Base-by-base conservation (phyloP, 53 echinoderm and acorn worm genomes). In the Actinopyga echinites region DNA sequence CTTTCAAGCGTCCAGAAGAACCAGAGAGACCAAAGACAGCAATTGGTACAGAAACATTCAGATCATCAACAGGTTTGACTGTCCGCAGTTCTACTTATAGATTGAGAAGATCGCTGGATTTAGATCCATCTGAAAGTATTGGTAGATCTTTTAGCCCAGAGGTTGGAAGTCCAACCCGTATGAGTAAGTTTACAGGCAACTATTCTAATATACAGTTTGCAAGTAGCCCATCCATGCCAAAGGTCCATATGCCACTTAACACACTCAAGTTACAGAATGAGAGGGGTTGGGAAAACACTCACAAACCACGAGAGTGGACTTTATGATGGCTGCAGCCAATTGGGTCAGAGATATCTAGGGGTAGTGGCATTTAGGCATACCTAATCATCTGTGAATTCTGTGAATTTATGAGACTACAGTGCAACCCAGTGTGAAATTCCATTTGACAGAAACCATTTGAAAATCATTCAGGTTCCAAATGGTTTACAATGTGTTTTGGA, bases 171-270 rank as follows among this genome's bases (percentile, higher is more conserved):
- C 75, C 84, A 1, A 91, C 94, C 11, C 78, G 86, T 6, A 45
- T 94, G 33, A 60, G 86, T 25, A 60, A 64, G 63, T 91, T 85
- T 23, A 79, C 79, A 55, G 88, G 85, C 5, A 83, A 82, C 4
- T 69, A 83, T 8, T 64, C 89, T 1, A 93, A 93, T 38, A 75
- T 87, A 7, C 89, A 82, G 2, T 96, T 93, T 56, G 91, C 93
- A 44, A 93, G 89, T 31, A 87, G 89, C 10, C 93, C 96, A 6
- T 83, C 96, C 4, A 89, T 96, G 45, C 93, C 96, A 0, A 96
- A 93, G 57, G 59, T 89, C 11, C 91, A 96, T 53, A 89, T 93
- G 91, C 96, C 96, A 2, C 67, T 38, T 13, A 62, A 79, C 37
- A 62, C 89, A 1, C 60, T 95, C 32, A 44, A 57, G 37, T 67